These are phyloP conservation scores for Sphaerophoria rueppellii DNA, from an alignment of 2,888 invertebrate species.

Conservation along the genomic window DNA sequence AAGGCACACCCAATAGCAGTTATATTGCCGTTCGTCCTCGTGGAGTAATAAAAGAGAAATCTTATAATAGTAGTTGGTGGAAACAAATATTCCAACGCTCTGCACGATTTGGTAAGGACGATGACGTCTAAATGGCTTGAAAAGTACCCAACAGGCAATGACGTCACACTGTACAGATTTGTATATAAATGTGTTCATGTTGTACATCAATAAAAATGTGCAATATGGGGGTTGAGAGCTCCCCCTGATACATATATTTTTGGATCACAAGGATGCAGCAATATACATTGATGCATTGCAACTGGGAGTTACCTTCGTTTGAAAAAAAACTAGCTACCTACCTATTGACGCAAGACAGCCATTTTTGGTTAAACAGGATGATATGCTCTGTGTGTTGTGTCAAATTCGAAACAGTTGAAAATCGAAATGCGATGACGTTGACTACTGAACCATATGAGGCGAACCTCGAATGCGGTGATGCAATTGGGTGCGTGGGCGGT, in stretches of 20 bases:
- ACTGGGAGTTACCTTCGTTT: conserved; percentile 4
- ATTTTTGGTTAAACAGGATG: conserved; percentile 30
- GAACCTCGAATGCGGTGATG: conserved; percentile 46
- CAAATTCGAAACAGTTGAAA: conserved; percentile 14
- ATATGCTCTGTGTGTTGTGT: conserved; percentile 50
- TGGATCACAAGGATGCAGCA: not conserved
- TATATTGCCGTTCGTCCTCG: not conserved
- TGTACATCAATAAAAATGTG: conserved; percentile 3
- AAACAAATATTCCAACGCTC: conserved; percentile 31
- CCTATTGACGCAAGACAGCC: conserved; percentile 46
- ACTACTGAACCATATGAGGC: conserved; percentile 36
- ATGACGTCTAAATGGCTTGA: not conserved
- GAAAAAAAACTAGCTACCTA: conserved; percentile 22
- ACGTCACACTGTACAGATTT: conserved; percentile 56
- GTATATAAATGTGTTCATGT: conserved; percentile 26
- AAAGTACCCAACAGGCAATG: conserved; percentile 31
- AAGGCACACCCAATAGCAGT: conserved; percentile 21
- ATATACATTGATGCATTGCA: conserved; percentile 3
- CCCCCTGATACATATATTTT: not conserved
- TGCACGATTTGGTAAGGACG: conserved; percentile 13
- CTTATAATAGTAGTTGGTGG: conserved; percentile 11
- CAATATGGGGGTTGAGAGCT: not conserved
- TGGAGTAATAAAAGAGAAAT: conserved; percentile 33
- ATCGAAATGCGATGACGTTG: conserved; percentile 50
- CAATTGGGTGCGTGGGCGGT: conserved; percentile 32